Evolutionary conservation across 2,888 invertebrate genomes (phyloP).

Genomic region (Scaptomyza tumidula): DNA sequence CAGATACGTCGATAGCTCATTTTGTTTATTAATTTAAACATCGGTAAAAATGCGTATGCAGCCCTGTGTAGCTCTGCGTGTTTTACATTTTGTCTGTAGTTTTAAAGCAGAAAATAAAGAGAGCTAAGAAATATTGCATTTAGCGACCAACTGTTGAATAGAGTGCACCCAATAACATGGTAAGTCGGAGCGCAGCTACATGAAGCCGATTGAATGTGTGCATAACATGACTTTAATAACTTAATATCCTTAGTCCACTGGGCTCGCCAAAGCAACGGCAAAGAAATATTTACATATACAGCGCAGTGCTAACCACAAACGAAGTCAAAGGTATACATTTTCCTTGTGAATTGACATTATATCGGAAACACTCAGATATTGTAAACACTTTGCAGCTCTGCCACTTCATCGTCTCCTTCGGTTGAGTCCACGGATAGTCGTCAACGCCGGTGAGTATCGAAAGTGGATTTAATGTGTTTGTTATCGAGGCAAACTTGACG

Average conservation of each 20-base stretch:
- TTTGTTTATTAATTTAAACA: background rate
- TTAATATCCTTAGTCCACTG: conserved; percentile 22
- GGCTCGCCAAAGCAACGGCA: conserved; percentile 1
- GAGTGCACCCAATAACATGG: conserved; percentile 27
- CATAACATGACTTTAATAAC: background rate
- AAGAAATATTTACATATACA: conserved; percentile 40
- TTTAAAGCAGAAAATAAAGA: conserved; percentile 7
- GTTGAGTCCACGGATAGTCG: conserved; percentile 32
- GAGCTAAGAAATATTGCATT: background rate
- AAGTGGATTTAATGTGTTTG: background rate
- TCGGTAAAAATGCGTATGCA: conserved; percentile 6
- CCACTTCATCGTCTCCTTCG: background rate
- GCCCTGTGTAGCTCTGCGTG: conserved; percentile 22
- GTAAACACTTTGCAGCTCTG: conserved; percentile 7
- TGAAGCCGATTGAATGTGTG: background rate
- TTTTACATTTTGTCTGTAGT: background rate
- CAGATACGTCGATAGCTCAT: background rate
- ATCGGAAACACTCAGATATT: background rate
- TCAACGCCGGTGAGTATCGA: conserved; percentile 48
- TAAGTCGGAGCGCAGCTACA: conserved; percentile 9
- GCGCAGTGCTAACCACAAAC: conserved; percentile 13
- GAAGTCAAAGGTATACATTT: conserved; percentile 30
- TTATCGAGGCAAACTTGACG: conserved; percentile 26
- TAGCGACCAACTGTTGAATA: background rate
- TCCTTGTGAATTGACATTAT: background rate